These are phyloP conservation scores for Takifugu bimaculatus DNA, from an alignment of 2,113 vertebrate species.

Conservation along the genomic window DNA sequence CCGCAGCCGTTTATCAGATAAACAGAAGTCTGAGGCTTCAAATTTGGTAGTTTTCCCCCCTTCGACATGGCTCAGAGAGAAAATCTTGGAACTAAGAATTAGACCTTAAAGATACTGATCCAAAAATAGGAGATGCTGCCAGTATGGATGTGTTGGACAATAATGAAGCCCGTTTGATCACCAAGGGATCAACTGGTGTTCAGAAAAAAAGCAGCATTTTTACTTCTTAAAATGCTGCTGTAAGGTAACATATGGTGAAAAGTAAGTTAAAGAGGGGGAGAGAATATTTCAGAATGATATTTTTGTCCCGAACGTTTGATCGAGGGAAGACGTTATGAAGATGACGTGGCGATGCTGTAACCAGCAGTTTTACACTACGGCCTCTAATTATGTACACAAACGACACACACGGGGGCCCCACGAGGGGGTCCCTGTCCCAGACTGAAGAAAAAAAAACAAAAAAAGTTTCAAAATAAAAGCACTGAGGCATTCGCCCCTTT, in stretches of 20 bases:
- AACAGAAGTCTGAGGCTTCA: neutral
- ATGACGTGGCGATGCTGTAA: conserved; percentile 43
- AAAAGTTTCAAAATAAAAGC: conserved; percentile 12
- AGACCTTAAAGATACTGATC: too few relatives aligned
- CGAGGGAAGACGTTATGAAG: conserved; percentile 38
- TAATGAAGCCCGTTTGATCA: too few relatives aligned
- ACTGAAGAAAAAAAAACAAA: neutral
- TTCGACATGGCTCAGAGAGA: too few relatives aligned
- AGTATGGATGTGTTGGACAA: neutral
- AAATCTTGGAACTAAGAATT: neutral
- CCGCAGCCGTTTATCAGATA: conserved; percentile 1
- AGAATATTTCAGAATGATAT: neutral
- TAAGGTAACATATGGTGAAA: neutral
- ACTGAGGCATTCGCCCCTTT: conserved; percentile 53
- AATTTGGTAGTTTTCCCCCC: neutral
- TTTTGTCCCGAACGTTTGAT: neutral
- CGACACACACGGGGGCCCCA: neutral
- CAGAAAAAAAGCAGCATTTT: neutral
- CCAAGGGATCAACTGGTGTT: neutral
- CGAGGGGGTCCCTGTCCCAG: conserved; percentile 11
- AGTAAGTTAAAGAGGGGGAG: neutral
- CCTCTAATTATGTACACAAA: conserved; percentile 38
- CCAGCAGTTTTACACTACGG: conserved; percentile 26
- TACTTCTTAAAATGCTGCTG: neutral
- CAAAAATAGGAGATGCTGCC: neutral